phyloP scores from a whole-genome alignment of 2,113 vertebrate species.

The Hippotragus niger region DNA sequence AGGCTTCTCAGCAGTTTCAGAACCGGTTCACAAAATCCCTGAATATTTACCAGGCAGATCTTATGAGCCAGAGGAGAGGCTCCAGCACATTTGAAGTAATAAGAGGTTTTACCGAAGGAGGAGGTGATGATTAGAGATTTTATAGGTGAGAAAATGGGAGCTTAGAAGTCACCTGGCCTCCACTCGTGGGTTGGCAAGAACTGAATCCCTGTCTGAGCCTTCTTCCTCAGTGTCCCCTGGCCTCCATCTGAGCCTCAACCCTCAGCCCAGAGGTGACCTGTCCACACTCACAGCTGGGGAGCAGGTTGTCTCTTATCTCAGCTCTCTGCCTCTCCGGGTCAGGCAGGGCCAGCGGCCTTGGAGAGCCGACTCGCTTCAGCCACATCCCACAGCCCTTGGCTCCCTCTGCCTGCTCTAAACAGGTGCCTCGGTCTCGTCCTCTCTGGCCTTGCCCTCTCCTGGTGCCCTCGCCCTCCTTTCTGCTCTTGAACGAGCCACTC shows the following conservation, averaged over 20 bases:
- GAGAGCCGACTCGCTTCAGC: background rate
- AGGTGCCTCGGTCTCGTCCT: rapidly evolving
- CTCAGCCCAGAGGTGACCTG: background rate
- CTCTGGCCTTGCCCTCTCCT: rapidly evolving
- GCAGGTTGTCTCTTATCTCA: background rate
- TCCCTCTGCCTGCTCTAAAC: background rate
- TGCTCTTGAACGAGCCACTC: rapidly evolving
- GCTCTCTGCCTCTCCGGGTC: background rate
- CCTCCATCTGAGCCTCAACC: background rate
- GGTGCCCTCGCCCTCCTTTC: background rate
- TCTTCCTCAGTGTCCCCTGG: background rate
- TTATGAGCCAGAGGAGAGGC: background rate
- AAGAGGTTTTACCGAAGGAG: background rate
- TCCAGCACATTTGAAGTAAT: background rate
- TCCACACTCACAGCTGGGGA: background rate
- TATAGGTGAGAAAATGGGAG: background rate
- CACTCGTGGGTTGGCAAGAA: background rate
- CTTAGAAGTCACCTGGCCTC: background rate
- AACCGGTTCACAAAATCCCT: background rate
- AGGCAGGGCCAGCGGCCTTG: rapidly evolving
- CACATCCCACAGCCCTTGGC: rapidly evolving
- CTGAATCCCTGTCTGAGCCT: background rate
- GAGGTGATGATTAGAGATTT: background rate
- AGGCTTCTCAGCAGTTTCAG: background rate
- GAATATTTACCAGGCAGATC: background rate